Percentiles rank a stretch among this genome's conserved stretches.
phyloP scores from a whole-genome alignment of 2,113 vertebrate species.

The Terrapene triunguis region DNA sequence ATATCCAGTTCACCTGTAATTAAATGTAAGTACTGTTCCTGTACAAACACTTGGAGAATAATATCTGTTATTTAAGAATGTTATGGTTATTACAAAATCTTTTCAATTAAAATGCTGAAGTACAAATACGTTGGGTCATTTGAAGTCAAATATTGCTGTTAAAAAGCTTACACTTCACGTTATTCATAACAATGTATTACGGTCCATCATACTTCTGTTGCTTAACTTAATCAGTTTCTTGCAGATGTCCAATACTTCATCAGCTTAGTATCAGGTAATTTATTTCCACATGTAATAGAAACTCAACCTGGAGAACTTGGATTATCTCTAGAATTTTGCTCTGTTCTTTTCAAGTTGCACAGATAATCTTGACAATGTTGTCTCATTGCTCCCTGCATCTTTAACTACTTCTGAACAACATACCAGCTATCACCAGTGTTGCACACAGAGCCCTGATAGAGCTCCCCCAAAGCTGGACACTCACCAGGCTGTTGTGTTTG shows the following conservation, averaged over 20 bases:
- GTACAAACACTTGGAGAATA: constrained; percentile 47
- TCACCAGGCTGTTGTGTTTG: background rate
- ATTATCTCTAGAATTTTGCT: background rate
- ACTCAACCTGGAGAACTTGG: background rate
- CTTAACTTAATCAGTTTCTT: constrained; percentile 2
- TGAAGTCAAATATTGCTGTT: constrained; percentile 8
- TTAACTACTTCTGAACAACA: background rate
- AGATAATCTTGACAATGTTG: background rate
- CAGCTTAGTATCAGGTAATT: constrained; percentile 5
- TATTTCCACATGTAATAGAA: constrained; percentile 21
- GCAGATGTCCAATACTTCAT: background rate
- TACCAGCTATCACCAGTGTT: background rate
- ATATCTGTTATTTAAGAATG: constrained; percentile 75
- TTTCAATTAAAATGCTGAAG: constrained; percentile 28
- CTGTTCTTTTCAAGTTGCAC: background rate
- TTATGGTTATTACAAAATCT: constrained; percentile 44
- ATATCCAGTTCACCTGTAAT: constrained; percentile 66
- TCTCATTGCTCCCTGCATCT: background rate
- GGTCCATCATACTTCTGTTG: background rate
- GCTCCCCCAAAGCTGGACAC: background rate
- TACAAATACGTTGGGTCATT: background rate
- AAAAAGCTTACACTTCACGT: constrained; percentile 26
- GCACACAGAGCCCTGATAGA: background rate
- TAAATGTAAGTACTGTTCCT: constrained; percentile 78
- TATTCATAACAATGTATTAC: background rate